These are phyloP conservation scores for Osmoderma eremita DNA, from an alignment of 2,888 invertebrate species.

Conservation along the genomic window DNA sequence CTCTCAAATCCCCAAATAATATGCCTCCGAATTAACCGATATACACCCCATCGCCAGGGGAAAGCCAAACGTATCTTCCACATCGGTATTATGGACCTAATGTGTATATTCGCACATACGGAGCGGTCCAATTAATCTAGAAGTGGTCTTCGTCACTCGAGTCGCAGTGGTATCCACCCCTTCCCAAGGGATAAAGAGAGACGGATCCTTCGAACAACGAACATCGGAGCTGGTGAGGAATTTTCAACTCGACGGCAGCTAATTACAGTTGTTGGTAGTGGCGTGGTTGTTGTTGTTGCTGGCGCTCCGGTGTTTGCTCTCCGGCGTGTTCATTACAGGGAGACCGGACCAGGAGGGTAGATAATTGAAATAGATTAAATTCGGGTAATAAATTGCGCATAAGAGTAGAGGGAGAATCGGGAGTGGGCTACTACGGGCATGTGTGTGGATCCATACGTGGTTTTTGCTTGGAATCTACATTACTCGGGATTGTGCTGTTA, in stretches of 20 bases:
- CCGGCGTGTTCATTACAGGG: slow-evolving; percentile 26
- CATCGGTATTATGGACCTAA: too few species aligned
- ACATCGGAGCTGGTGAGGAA: slow-evolving; percentile 7
- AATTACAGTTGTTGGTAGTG: slow-evolving; percentile 31
- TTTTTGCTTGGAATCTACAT: too few species aligned
- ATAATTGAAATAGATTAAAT: slow-evolving; percentile 37
- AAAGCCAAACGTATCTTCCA: too few species aligned
- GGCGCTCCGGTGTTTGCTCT: slow-evolving; percentile 6
- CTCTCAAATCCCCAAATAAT: slow-evolving; percentile 17
- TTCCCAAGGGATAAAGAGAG: too few species aligned
- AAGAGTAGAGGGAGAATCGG: too few species aligned
- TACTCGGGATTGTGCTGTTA: too few species aligned
- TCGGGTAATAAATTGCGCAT: slow-evolving; percentile 28
- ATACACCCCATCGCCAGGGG: neutral
- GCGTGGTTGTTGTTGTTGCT: slow-evolving; percentile 19
- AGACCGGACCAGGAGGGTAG: slow-evolving; percentile 23
- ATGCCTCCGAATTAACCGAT: slow-evolving; percentile 22
- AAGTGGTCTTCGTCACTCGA: neutral
- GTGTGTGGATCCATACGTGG: too few species aligned
- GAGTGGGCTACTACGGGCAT: too few species aligned
- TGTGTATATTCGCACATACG: neutral
- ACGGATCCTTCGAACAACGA: too few species aligned
- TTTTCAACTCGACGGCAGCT: slow-evolving; percentile 31
- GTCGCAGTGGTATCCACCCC: too few species aligned
- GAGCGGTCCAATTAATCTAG: slow-evolving; percentile 26